Evolutionary conservation across 1,140 invertebrate species (phyloP), one percentile per base, ranked within the genome.

Genomic region (Megathymus violae): DNA sequence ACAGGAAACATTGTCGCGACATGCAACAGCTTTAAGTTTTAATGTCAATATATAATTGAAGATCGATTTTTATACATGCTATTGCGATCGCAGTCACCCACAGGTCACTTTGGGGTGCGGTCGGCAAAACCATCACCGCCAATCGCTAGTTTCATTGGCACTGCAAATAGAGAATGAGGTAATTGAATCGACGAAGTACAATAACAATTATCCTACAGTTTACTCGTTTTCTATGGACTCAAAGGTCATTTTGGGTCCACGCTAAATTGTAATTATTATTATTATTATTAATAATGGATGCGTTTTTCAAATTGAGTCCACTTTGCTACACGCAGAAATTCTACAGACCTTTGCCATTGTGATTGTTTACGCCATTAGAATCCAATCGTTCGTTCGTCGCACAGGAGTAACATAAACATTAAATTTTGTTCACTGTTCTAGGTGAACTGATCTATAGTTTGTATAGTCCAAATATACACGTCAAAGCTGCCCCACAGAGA

Each of bases 401-500:
- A 22, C 1, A n/a, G 15, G 0, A 14, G 15, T 48, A 31, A 31
- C 6, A 31, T 2, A 15, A 10, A 15, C 25, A 22, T 15, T 48
- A 31, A 15, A n/a, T n/a, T n/a, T n/a, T n/a, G n/a, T 14, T 13
- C 46, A 48, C 25, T 31, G 46, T 48, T 15, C 31, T 22, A 11
- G 25, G 14, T 0, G 31, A 48, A 15, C 15, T 10, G 11, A 14
- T 11, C 19, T 11, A 22, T 48, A 15, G 25, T 22, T 31, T 31
- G 9, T 31, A 31, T 25, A 11, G 44, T 47, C 44, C 44, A n/a
- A 31, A 27, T 31, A 48, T 5, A 31, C 14, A n/a, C 22, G 27
- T 31, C 22, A 48, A 48, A 17, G n/a, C 9, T 48, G 13, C 46
- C 46, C 44, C 22, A 48, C 27, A 31, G 27, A 31, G 3, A 6